Evolutionary conservation across 2,888 invertebrate genomes (phyloP), one percentile per base, ranked within the genome.

Genomic region (Clunio marinus): DNA sequence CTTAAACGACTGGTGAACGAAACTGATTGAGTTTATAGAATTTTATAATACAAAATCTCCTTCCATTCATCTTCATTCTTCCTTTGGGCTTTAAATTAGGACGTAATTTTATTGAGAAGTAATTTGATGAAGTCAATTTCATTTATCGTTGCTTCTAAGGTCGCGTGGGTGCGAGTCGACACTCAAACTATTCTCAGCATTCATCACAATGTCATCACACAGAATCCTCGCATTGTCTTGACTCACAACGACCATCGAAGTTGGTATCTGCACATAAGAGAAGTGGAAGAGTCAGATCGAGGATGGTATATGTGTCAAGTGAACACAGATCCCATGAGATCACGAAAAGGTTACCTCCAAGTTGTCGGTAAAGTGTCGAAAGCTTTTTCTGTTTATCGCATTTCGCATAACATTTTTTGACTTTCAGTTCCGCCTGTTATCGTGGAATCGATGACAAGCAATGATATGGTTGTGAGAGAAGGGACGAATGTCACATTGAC

Each of bases 251-350:
- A 93, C 80, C 93, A 93, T 77, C 86, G 93, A 69, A 91, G 93
- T 65, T 94, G 93, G 93, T 93, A 89, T 79, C 84, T 94, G 71
- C 93, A 93, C 77, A 91, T 93, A 78, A 89, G 89, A 78, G 88
- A 88, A 75, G 92, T 91, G 28, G 91, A 92, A 76, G 93, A 93
- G 77, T 84, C 86, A 55, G 93, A 93, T 80, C 84, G 93, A 1
- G 93, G 93, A 70, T 93, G 92, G 92, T 66, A 85, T 75, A 93
- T 93, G 93, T 93, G 93, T 76, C 93, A 93, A 80, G 88, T 94
- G 72, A 93, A 94, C 80, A 93, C 93, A 1, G 92, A 93, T 79
- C 94, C 93, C n/a, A 94, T 94, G 93, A 83, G 92, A 72, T 91
- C 90, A 70, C 84, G 90, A 69, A 90, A 92, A 76, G 94, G 93